Percentiles rank a stretch among this genome's conserved stretches.
Evolutionary conservation across 2,888 invertebrate genomes (phyloP).

Genomic region (Heliconius aoede): DNA sequence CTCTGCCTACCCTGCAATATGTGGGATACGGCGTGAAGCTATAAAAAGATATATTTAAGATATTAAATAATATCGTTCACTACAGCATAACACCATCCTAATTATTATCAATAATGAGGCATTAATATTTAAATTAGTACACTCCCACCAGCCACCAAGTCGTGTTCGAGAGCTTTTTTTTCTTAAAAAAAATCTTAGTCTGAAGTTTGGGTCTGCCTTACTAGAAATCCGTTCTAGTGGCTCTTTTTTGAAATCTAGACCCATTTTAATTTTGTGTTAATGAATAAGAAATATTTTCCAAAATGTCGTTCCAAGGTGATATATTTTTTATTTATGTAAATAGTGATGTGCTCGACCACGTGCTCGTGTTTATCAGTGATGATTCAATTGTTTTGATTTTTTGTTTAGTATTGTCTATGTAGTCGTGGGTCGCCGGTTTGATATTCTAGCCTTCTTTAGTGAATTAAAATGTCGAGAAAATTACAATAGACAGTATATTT

Average conservation of each 20-base stretch:
- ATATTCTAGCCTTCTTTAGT: neutral
- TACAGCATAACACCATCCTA: conserved; percentile 40
- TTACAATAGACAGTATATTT: neutral
- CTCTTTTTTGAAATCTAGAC: neutral
- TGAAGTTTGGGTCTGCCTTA: neutral
- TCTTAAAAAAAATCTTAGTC: neutral
- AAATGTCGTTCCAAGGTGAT: conserved; percentile 50
- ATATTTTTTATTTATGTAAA: neutral
- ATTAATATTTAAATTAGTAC: conserved; percentile 61
- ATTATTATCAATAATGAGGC: conserved; percentile 45
- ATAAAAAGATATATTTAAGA: no score
- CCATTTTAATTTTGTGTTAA: conserved; percentile 17
- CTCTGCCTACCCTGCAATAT: no score
- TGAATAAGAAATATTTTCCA: conserved; percentile 44
- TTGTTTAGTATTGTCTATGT: neutral
- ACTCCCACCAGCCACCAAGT: conserved; percentile 43
- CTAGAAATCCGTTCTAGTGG: neutral
- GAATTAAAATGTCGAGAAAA: neutral
- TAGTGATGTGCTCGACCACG: neutral
- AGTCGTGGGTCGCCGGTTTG: neutral
- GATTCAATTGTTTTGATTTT: neutral
- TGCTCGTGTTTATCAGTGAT: neutral
- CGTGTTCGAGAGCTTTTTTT: conserved; percentile 3
- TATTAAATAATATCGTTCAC: neutral
- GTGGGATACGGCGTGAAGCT: no score